A percentile compares a stretch with the other conserved stretches of the same genome.
These are phyloP conservation scores for Panthera leo DNA, from an alignment of 2,113 vertebrate species.

Conservation along the genomic window DNA sequence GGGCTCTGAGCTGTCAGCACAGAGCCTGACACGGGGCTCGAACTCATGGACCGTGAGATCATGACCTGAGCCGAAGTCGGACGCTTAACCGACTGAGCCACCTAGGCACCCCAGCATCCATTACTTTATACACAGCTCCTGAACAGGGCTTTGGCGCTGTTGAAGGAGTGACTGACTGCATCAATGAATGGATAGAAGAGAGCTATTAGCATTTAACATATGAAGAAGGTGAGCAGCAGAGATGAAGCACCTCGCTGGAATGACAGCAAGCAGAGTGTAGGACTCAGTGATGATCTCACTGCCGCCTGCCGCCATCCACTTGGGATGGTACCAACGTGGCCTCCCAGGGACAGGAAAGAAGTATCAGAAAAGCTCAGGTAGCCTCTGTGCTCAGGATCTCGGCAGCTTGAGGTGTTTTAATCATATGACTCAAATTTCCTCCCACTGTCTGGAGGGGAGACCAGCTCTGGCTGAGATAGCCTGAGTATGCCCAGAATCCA, in stretches of 20 bases:
- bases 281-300: no score
- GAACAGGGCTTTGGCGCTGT: no score
- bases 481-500: not conserved
- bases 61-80: no score
- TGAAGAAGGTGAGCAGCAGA: not conserved
- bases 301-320: not conserved
- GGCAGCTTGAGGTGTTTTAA: not conserved
- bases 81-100: no score
- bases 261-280: not conserved
- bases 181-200: no score
- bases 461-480: not conserved
- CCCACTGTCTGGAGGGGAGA: not conserved
- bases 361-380: not conserved
- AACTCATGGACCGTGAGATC: no score
- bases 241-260: not conserved
- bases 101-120: accelerated
- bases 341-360: slow-evolving; percentile 47
- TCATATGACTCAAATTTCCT: not conserved
- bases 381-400: slow-evolving; percentile 24
- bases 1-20: no score
- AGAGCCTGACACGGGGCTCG: no score
- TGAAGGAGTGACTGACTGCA: not conserved
- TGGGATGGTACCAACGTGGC: not conserved
- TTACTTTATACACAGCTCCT: not conserved
- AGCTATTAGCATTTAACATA: not conserved